phyloP scores from a whole-genome alignment of 2,888 invertebrate species.

The Tromatobia lineatoria region DNA sequence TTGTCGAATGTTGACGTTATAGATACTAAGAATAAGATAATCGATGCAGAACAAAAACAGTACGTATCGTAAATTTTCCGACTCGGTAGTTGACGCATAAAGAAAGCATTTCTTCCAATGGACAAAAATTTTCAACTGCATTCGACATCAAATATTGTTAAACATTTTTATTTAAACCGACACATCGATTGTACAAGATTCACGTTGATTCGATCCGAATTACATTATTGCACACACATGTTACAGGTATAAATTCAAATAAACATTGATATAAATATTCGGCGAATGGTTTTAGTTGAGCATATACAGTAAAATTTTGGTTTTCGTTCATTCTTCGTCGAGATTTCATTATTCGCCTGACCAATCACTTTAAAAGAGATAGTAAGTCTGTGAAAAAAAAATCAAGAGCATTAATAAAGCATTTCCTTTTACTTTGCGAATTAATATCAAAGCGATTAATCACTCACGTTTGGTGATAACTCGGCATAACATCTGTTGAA shows the following conservation, averaged over 20 bases:
- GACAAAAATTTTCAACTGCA: too few relatives aligned
- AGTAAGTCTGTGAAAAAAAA: constrained; percentile 78
- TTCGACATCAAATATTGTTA: not conserved
- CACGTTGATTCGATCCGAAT: constrained; percentile 33
- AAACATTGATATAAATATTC: constrained; percentile 64
- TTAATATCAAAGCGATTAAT: not conserved
- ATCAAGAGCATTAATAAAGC: constrained; percentile 1
- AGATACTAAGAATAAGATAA: too few relatives aligned
- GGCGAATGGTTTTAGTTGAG: constrained; percentile 65
- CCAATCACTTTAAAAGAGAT: constrained; percentile 75
- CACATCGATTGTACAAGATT: constrained; percentile 58
- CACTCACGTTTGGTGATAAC: constrained; percentile 79
- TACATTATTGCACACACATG: constrained; percentile 50
- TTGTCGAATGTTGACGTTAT: too few relatives aligned
- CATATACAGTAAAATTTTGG: constrained; percentile 37
- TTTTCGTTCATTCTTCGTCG: constrained; percentile 46
- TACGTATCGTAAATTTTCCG: too few relatives aligned
- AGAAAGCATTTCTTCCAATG: too few relatives aligned
- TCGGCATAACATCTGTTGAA: constrained; percentile 83
- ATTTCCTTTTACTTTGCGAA: not conserved
- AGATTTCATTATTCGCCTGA: constrained; percentile 20
- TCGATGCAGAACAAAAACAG: too few relatives aligned
- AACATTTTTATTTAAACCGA: constrained; percentile 48
- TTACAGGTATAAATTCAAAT: constrained; percentile 59
- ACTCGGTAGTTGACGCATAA: too few relatives aligned